Percentiles rank a stretch among this genome's conserved stretches.
These are phyloP conservation scores for Otolemur crassicaudatus DNA, from an alignment of 2,797 vertebrate genomes.

Conservation along the genomic window DNA sequence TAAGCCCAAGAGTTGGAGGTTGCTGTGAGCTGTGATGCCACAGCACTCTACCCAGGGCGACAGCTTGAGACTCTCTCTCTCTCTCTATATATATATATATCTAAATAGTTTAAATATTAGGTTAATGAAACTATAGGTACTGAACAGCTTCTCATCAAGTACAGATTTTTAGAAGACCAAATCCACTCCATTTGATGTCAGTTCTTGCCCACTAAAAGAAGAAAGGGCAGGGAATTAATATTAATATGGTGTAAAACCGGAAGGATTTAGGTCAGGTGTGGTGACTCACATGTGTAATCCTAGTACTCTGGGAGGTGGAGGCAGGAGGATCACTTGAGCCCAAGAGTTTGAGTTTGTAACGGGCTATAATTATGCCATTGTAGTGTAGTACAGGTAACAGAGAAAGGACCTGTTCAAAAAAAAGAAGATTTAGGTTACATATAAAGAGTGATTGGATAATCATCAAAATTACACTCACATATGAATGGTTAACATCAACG, in stretches of 20 bases:
- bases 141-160: not conserved
- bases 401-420: not conserved
- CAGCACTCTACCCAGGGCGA: too few species aligned
- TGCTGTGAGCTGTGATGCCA: too few species aligned
- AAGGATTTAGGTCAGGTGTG: not conserved
- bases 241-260: not conserved
- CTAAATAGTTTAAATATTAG: slow-evolving; percentile 19
- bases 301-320: not conserved
- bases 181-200: not conserved
- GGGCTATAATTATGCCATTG: not conserved
- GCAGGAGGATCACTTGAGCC: not conserved
- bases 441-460: not conserved
- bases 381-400: not conserved
- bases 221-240: not conserved
- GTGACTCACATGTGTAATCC: not conserved
- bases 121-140: not conserved
- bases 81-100: too few species aligned
- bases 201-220: slow-evolving; percentile 16
- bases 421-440: slow-evolving; percentile 4
- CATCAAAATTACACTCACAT: not conserved
- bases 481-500: slow-evolving; percentile 5
- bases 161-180: not conserved
- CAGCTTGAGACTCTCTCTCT: too few species aligned
- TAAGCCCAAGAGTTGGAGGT: too few species aligned
- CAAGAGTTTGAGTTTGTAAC: not conserved